phyloP scores from a whole-genome alignment of 2,888 invertebrate genomes.

The Entomobrya multifasciata region DNA sequence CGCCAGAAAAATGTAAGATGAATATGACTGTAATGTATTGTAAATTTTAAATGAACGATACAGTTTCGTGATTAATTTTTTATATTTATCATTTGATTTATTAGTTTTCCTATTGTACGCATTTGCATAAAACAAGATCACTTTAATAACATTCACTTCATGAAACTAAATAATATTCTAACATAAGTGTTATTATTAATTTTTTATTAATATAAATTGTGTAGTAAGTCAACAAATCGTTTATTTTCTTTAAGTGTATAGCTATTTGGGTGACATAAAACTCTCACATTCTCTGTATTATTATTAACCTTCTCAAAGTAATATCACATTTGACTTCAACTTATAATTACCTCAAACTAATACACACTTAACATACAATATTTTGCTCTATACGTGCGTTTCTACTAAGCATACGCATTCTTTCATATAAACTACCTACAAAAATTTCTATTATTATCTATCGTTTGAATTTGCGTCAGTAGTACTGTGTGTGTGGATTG shows the following conservation, averaged over 20 bases:
- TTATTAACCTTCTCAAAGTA: conserved; percentile 55
- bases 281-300: conserved; percentile 68
- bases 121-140: conserved; percentile 62
- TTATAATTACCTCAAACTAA: conserved; percentile 23
- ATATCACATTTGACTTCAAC: conserved; percentile 73
- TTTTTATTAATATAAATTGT: conserved; percentile 39
- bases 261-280: conserved; percentile 58
- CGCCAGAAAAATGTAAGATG: neutral
- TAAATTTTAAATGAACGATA: conserved; percentile 18
- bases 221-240: conserved; percentile 44
- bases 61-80: conserved; percentile 17
- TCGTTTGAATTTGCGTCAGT: conserved; percentile 24
- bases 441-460: neutral
- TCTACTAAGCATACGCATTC: neutral
- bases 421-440: neutral
- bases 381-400: neutral
- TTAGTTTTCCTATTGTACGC: conserved; percentile 59
- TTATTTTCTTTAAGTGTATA: conserved; percentile 39
- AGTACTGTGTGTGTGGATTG: conserved; percentile 54
- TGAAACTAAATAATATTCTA: neutral
- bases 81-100: conserved; percentile 54
- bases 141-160: conserved; percentile 48
- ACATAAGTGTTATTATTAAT: neutral
- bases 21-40: neutral
- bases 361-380: neutral